Evolutionary conservation across 2,888 invertebrate genomes (phyloP).

Genomic region (Chaitophorus viminalis): DNA sequence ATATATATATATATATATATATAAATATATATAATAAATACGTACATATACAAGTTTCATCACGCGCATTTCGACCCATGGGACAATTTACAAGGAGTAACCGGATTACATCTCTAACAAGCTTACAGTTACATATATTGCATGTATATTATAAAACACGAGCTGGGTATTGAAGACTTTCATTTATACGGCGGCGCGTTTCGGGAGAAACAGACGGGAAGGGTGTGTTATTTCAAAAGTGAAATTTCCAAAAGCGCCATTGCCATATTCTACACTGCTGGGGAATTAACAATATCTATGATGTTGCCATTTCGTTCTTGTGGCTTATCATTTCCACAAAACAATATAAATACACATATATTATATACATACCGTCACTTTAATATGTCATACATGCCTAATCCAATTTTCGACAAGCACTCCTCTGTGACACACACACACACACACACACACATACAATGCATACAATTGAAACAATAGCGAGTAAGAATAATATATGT

Average conservation of each 20-base stretch:
- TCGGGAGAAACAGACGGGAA: not conserved
- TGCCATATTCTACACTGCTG: not conserved
- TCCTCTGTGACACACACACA: not conserved
- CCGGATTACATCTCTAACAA: not conserved
- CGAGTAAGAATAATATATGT: not conserved
- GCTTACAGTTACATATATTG: not conserved
- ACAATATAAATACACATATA: not conserved
- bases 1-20: too few relatives aligned
- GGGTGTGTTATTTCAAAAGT: slow-evolving; percentile 38
- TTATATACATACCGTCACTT: slow-evolving; percentile 8
- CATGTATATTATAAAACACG: not conserved
- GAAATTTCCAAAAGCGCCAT: not conserved
- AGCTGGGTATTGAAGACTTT: not conserved
- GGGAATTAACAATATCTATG: slow-evolving; percentile 26
- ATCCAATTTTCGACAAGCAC: slow-evolving; percentile 32
- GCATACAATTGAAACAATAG: not conserved
- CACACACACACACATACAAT: not conserved
- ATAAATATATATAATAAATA: not conserved
- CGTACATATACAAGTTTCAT: not conserved
- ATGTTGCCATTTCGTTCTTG: slow-evolving; percentile 32
- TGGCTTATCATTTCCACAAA: slow-evolving; percentile 10
- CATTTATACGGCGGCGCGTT: not conserved
- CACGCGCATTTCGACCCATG: not conserved
- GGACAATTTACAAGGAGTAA: slow-evolving; percentile 4
- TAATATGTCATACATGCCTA: slow-evolving; percentile 30